These are phyloP conservation scores for Lethenteron camtschaticum DNA, from an alignment of 2,113 vertebrate genomes.

Conservation along the genomic window DNA sequence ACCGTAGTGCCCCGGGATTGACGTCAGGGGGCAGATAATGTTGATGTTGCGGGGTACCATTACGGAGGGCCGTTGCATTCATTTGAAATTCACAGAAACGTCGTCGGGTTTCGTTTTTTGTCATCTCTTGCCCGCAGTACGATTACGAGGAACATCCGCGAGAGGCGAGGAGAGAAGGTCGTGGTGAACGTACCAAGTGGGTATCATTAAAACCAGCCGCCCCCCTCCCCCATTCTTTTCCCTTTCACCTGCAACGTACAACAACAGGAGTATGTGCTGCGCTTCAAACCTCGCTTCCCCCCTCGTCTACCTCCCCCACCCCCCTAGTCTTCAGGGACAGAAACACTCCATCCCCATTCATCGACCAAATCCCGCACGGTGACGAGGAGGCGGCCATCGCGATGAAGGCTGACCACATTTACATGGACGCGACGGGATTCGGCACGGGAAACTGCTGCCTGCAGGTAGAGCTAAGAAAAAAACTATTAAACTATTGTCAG, in stretches of 20 bases:
- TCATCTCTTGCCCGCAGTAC: slow-evolving; percentile 29
- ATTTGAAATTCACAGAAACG: no score
- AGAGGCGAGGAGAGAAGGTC: slow-evolving; percentile 83
- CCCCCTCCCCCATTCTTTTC: no score
- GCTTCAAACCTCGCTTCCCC: background rate
- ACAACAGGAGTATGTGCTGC: no score
- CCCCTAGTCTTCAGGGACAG: slow-evolving; percentile 69
- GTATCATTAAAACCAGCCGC: slow-evolving; percentile 15
- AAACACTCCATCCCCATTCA: no score
- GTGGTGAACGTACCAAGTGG: slow-evolving; percentile 85
- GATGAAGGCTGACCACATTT: slow-evolving; percentile 58
- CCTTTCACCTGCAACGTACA: no score
- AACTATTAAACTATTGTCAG: no score
- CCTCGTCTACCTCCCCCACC: slow-evolving; percentile 11
- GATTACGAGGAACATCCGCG: slow-evolving; percentile 78
- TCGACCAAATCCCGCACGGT: slow-evolving; percentile 47
- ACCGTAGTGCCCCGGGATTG: no score
- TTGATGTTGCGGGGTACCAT: no score
- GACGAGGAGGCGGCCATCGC: slow-evolving; percentile 49
- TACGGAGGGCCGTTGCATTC: no score
- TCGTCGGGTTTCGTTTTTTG: background rate
- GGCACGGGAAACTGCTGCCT: slow-evolving; percentile 98
- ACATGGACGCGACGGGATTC: slow-evolving; percentile 97
- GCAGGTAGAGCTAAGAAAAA: slow-evolving; percentile 34
- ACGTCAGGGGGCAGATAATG: no score